These are phyloP conservation scores for Palaemon carinicauda DNA, from an alignment of 1,140 invertebrate genomes.

Conservation along the genomic window DNA sequence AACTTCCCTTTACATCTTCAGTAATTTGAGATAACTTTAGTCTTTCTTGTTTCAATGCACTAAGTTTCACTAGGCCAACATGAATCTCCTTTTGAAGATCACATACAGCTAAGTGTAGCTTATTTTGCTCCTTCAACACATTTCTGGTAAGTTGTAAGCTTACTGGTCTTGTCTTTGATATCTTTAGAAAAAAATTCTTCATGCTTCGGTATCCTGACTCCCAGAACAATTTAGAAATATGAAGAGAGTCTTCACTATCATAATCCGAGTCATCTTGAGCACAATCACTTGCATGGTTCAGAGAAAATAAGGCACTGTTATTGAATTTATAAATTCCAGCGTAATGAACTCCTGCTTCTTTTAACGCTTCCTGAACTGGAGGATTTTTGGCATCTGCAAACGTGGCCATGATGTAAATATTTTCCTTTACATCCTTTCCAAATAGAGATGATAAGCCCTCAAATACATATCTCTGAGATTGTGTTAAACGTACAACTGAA, in stretches of 20 bases:
- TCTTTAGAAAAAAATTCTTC: slow-evolving; percentile 21
- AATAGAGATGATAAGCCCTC: not conserved
- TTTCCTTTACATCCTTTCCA: not conserved
- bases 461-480: not conserved
- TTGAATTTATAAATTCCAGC: not conserved
- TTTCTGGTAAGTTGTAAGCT: slow-evolving; percentile 23
- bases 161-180: slow-evolving; percentile 12
- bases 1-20: slow-evolving; percentile 27
- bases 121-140: slow-evolving; percentile 12
- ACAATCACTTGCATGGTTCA: not conserved
- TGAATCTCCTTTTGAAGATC: slow-evolving; percentile 26
- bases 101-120: slow-evolving; percentile 4
- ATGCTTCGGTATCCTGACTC: slow-evolving; percentile 23
- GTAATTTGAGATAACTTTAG: slow-evolving; percentile 1
- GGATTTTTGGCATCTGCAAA: not conserved
- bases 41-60: slow-evolving; percentile 17
- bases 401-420: not conserved
- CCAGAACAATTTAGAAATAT: slow-evolving; percentile 29
- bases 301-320: not conserved
- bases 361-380: not conserved
- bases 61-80: not conserved
- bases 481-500: not conserved
- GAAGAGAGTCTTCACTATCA: slow-evolving; percentile 12
- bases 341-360: not conserved
- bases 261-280: not conserved